Conservation (phyloP, 2,888 invertebrate genomes). For the Stegana nigrithorax region DNA sequence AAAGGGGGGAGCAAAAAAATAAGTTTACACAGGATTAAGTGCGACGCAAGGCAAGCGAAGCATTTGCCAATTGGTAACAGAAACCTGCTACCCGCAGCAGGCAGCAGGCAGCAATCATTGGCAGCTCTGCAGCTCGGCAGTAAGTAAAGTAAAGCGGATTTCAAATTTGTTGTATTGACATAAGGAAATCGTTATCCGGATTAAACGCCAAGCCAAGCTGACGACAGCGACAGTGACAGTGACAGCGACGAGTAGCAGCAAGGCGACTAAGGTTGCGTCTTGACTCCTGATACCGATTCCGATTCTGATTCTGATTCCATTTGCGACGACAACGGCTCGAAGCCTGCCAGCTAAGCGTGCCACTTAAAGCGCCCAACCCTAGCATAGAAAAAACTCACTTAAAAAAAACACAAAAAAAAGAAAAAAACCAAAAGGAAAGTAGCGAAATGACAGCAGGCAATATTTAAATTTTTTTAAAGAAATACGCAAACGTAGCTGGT, state of each 20-base stretch:
- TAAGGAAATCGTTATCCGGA: conserved; percentile 59
- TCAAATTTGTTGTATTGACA: conserved; percentile 56
- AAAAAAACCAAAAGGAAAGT: too few relatives aligned
- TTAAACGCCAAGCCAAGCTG: conserved; percentile 32
- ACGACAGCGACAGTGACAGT: background rate
- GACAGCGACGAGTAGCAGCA: background rate
- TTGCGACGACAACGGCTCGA: conserved; percentile 19
- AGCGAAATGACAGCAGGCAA: background rate
- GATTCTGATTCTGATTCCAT: too few relatives aligned
- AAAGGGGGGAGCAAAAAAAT: background rate
- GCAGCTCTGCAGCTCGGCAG: background rate
- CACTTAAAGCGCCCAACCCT: too few relatives aligned
- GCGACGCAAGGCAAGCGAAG: conserved; percentile 29
- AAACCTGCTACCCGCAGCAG: too few relatives aligned
- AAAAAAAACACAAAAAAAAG: too few relatives aligned
- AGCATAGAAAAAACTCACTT: too few relatives aligned
- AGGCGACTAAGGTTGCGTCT: too few relatives aligned
- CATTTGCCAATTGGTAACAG: conserved; percentile 31
- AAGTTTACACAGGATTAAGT: conserved; percentile 14
- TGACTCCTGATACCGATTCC: too few relatives aligned
- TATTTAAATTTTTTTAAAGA: conserved; percentile 4
- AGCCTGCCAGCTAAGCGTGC: conserved; percentile 18
- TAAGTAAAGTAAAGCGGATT: conserved; percentile 47
- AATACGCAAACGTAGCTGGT: conserved; percentile 3
- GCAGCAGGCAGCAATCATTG: background rate